Evolutionary conservation across 2,113 vertebrate species (phyloP).

Genomic region (Trinectes maculatus): DNA sequence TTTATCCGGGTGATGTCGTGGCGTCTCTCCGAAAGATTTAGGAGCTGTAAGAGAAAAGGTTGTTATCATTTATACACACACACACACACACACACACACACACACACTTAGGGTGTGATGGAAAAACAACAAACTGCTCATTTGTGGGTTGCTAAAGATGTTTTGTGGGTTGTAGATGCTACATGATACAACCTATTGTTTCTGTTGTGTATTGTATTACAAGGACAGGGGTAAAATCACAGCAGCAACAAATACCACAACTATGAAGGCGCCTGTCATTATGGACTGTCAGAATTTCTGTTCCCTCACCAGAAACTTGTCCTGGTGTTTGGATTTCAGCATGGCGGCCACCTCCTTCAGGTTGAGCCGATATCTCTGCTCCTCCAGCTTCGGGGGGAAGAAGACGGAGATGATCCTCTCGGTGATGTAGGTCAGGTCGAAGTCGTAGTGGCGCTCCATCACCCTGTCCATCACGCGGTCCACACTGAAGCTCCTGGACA

Average conservation of each 20-base stretch:
- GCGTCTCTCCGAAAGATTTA: conserved; percentile 91
- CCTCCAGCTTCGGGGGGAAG: conserved; percentile 88
- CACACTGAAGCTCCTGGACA: conserved; percentile 88
- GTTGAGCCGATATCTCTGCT: conserved; percentile 88
- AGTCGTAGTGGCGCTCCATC: conserved; percentile 91
- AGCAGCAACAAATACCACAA: not conserved
- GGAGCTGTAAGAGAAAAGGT: conserved; percentile 80
- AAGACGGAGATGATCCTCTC: conserved; percentile 93
- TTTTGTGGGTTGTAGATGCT: conserved; percentile 16
- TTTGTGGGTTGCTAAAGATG: conserved; percentile 23
- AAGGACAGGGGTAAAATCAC: not conserved
- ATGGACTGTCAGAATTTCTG: not conserved
- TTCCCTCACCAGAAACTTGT: conserved; percentile 89
- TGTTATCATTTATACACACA: conserved; percentile 18
- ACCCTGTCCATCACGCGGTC: conserved; percentile 91
- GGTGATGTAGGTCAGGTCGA: conserved; percentile 93
- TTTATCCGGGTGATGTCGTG: conserved; percentile 88
- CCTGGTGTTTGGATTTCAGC: conserved; percentile 92
- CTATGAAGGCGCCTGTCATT: not conserved
- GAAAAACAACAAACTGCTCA: conserved; percentile 9
- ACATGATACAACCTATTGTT: conserved; percentile 1
- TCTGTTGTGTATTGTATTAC: conserved; percentile 1
- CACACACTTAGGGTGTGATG: too few species aligned
- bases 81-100: too few species aligned
- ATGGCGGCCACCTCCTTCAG: conserved; percentile 91